These are phyloP conservation scores for Nemotelus pantherinus DNA, from an alignment of 2,888 invertebrate species.

Conservation along the genomic window DNA sequence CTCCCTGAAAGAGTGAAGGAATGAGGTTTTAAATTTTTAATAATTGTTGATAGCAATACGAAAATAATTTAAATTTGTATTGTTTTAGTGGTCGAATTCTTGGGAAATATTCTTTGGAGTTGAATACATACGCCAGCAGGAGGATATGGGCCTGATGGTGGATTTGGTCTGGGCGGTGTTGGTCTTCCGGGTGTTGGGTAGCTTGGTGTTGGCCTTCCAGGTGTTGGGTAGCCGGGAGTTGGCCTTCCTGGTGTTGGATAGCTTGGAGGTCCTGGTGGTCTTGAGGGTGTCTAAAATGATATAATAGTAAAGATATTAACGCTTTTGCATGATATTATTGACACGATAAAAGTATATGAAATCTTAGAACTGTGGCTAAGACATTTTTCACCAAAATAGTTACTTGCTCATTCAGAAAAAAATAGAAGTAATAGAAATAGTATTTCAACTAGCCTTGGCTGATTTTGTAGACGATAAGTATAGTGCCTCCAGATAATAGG, in stretches of 20 bases:
- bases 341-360: no score
- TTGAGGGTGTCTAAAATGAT: slow-evolving; percentile 30
- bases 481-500: no score
- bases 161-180: slow-evolving; percentile 51
- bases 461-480: no score
- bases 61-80: neutral
- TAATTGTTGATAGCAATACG: neutral
- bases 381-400: no score
- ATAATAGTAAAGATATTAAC: neutral
- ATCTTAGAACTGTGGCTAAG: no score
- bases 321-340: neutral
- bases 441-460: no score
- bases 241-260: slow-evolving; percentile 40
- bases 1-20: neutral
- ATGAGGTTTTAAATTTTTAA: neutral
- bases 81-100: neutral
- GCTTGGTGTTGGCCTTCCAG: slow-evolving; percentile 52
- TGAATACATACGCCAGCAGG: slow-evolving; percentile 23
- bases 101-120: neutral
- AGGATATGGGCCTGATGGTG: slow-evolving; percentile 43
- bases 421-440: no score
- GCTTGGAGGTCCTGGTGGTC: slow-evolving; percentile 52
- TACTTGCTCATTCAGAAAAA: no score
- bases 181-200: slow-evolving; percentile 49
- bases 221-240: slow-evolving; percentile 20